phyloP scores from a whole-genome alignment of 2,888 invertebrate genomes.

The Augochlorella aurata region DNA sequence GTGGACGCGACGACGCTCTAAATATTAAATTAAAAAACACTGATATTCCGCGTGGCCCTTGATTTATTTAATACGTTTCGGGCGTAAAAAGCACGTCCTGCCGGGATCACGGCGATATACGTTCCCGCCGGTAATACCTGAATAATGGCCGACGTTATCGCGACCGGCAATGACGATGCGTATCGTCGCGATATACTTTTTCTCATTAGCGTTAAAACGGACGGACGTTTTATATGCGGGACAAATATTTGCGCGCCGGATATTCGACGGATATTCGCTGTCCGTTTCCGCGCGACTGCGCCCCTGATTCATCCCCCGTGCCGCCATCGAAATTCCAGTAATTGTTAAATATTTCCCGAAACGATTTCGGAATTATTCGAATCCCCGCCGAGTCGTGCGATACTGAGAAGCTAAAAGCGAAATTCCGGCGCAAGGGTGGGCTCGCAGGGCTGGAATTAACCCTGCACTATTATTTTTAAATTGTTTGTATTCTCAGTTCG shows the following conservation, averaged over 20 bases:
- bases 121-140: slow-evolving; percentile 41
- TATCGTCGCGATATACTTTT: slow-evolving; percentile 29
- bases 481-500: too few relatives aligned
- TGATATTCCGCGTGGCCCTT: slow-evolving; percentile 25
- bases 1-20: neutral
- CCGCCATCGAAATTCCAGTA: neutral
- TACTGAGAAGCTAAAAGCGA: neutral
- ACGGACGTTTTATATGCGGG: slow-evolving; percentile 23
- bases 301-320: too few relatives aligned
- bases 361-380: neutral
- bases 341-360: neutral
- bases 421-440: neutral
- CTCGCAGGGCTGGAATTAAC: too few relatives aligned
- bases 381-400: neutral
- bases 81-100: neutral
- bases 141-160: slow-evolving; percentile 43
- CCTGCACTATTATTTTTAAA: too few relatives aligned
- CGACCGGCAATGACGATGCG: slow-evolving; percentile 32
- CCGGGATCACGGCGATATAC: slow-evolving; percentile 32
- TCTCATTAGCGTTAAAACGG: slow-evolving; percentile 43
- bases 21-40: slow-evolving; percentile 49
- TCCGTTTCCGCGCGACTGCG: neutral
- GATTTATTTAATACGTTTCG: slow-evolving; percentile 43
- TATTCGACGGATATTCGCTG: slow-evolving; percentile 3
- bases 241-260: slow-evolving; percentile 8